Percentiles rank a stretch among this genome's conserved stretches.
Evolutionary conservation across 2,113 vertebrate genomes (phyloP).

Genomic region (Athene noctua): DNA sequence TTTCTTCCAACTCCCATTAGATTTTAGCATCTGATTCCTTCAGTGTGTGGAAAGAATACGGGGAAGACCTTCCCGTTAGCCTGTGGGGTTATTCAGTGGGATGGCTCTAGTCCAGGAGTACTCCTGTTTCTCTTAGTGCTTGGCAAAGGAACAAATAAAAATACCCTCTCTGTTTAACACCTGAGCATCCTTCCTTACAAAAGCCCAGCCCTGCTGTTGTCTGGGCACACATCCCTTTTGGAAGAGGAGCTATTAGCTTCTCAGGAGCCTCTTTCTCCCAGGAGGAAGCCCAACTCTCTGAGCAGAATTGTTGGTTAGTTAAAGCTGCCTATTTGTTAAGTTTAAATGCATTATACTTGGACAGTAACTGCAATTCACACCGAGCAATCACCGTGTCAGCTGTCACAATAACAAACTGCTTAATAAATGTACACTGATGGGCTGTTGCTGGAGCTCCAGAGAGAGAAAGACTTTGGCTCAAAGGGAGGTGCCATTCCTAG

Average conservation of each 20-base stretch:
- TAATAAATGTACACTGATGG: not conserved
- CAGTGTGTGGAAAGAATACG: not conserved
- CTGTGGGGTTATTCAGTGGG: not conserved
- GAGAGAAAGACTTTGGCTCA: not conserved
- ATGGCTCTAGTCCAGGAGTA: not conserved
- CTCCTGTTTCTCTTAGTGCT: not conserved
- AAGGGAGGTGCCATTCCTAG: not conserved
- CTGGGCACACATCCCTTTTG: slow-evolving; percentile 17
- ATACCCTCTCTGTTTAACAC: not conserved
- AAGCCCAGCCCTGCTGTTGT: slow-evolving; percentile 37
- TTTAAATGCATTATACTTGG: not conserved
- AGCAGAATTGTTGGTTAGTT: not conserved
- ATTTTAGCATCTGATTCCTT: not conserved
- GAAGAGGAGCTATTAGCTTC: not conserved
- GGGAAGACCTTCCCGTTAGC: not conserved
- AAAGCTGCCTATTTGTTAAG: not conserved
- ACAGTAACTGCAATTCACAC: not conserved
- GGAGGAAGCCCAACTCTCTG: not conserved
- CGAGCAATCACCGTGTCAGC: not conserved
- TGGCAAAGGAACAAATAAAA: slow-evolving; percentile 20
- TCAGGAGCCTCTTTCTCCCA: not conserved
- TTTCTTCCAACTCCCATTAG: not conserved
- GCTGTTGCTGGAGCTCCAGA: not conserved
- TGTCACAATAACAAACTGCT: slow-evolving; percentile 35
- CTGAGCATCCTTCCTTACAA: slow-evolving; percentile 15